These are phyloP conservation scores for Uria lomvia DNA, from an alignment of 2,113 vertebrate species.

Conservation along the genomic window DNA sequence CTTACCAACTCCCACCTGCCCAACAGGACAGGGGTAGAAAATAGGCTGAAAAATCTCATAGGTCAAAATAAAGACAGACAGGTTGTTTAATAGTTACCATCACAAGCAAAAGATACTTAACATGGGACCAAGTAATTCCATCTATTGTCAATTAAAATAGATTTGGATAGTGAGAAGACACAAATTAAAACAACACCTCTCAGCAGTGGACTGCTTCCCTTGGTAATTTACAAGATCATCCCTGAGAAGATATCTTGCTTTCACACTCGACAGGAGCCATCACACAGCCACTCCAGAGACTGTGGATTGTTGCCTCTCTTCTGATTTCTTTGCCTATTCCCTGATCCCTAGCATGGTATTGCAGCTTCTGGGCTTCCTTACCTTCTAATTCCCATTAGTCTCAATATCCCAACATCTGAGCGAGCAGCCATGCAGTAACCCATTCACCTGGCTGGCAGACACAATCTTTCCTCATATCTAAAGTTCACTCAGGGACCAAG, in stretches of 20 bases:
- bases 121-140: background rate
- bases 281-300: background rate
- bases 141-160: background rate
- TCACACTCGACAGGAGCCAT: accelerated
- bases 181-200: background rate
- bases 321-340: background rate
- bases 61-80: background rate
- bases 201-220: background rate
- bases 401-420: background rate
- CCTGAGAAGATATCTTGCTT: background rate
- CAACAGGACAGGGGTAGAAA: background rate
- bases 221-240: background rate
- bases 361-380: background rate
- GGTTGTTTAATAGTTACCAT: background rate
- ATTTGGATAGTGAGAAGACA: background rate
- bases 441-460: background rate
- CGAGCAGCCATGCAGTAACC: background rate
- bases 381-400: background rate
- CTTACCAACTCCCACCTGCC: background rate
- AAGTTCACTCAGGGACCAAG: background rate
- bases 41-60: background rate
- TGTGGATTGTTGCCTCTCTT: background rate
- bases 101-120: background rate
- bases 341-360: background rate
- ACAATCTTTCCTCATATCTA: background rate